Evolutionary conservation across 1,140 invertebrate species (phyloP).

Genomic region (Macrotrachela quadricornifera): DNA sequence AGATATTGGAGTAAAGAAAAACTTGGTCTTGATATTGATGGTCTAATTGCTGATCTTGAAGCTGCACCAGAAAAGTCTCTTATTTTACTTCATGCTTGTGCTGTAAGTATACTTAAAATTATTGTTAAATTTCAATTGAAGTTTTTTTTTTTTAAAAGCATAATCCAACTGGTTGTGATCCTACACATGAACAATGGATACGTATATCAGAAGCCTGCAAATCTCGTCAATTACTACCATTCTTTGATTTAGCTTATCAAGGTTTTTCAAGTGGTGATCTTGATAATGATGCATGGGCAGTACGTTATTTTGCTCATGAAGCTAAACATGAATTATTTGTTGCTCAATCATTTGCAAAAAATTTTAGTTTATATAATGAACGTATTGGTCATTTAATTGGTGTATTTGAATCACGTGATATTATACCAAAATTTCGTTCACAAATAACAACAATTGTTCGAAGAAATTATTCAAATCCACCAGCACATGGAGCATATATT

Average conservation of each 20-base stretch:
- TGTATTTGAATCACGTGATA: slow-evolving; percentile 43
- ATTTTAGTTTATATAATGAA: slow-evolving; percentile 91
- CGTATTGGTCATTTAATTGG: slow-evolving; percentile 69
- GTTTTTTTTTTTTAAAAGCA: neutral
- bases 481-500: slow-evolving; percentile 52
- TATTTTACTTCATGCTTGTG: slow-evolving; percentile 78
- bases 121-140: no score
- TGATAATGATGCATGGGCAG: slow-evolving; percentile 67
- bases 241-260: slow-evolving; percentile 93
- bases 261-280: slow-evolving; percentile 87
- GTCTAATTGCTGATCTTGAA: slow-evolving; percentile 28
- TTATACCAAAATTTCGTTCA: slow-evolving; percentile 44
- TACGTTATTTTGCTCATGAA: slow-evolving; percentile 33
- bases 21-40: slow-evolving; percentile 56
- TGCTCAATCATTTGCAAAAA: slow-evolving; percentile 94
- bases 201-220: slow-evolving; percentile 46
- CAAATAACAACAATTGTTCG: slow-evolving; percentile 67
- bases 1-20: slow-evolving; percentile 70
- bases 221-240: slow-evolving; percentile 58
- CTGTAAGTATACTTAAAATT: slow-evolving; percentile 19
- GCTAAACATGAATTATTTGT: slow-evolving; percentile 48
- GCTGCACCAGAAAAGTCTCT: slow-evolving; percentile 61
- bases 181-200: slow-evolving; percentile 59
- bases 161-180: slow-evolving; percentile 38
- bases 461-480: slow-evolving; percentile 44